Base-by-base conservation (phyloP, 2,888 invertebrate genomes). In the Mimachlamys varia region DNA sequence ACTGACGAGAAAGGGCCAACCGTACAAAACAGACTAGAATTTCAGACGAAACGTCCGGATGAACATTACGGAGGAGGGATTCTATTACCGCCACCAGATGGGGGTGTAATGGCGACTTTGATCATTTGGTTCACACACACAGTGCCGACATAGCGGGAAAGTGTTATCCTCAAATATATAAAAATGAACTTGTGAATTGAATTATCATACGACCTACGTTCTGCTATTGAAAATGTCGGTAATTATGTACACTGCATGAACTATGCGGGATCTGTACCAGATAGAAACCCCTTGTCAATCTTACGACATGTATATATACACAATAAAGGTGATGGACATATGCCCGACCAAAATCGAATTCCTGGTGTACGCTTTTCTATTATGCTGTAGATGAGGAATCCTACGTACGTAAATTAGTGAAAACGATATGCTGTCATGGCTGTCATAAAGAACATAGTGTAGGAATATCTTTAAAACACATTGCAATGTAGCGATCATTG, bases 351-450 rank as follows among this genome's bases (percentile, higher is more conserved):
- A 22, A 58, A 58, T 58, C 15, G 17, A 53, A 13, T 19, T 58
- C 58, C 58, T 22, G 19, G 2, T 4, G 1, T 22, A 33, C 12
- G 33, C 13, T 27, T 76, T 22, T 15, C 76, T 33, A 76, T 58
- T 22, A 5, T 33, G 27, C 33, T 27, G 76, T 76, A 7, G 76
- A 76, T 76, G 27, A 33, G 76, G 76, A 76, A 76, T 76, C 17
- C 33, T 76, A 76, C 76, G 76, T 15, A 76, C 33, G 76, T 76
- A 76, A 76, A 76, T 76, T 76, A 76, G 76, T 76, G 76, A 76
- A 76, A 76, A 76, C 33, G 76, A 76, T 76, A 76, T 33, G 27
- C 76, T 76, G 27, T 7, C 33, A 1, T 15, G 33, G 76, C 27
- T 27, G 76, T 33, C 12, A 76, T 76, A 33, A 76, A 76, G 76